Percentiles rank a stretch among this genome's conserved stretches.
phyloP scores from a whole-genome alignment of 1,140 invertebrate species.

The Tetramorium alpestre region DNA sequence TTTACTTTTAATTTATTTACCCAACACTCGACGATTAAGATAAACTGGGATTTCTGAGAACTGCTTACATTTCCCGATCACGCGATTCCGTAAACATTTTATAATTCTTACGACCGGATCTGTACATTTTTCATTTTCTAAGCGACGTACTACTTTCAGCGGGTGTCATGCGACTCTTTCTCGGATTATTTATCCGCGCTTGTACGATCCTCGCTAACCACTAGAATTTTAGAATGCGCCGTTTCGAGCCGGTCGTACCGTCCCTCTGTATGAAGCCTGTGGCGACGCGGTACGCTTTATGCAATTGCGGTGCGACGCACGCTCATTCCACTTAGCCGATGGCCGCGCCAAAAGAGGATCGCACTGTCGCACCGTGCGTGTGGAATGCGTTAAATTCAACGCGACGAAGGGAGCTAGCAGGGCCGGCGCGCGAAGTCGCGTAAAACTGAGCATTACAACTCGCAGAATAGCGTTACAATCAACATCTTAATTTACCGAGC shows the following conservation, averaged over 20 bases:
- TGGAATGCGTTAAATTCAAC: constrained; percentile 65
- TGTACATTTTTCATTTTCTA: not conserved
- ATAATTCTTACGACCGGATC: not conserved
- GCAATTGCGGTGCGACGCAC: constrained; percentile 73
- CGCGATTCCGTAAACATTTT: not conserved
- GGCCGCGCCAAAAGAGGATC: constrained; percentile 61
- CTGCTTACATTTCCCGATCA: not conserved
- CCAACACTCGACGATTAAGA: not conserved
- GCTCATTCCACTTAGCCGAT: constrained; percentile 74
- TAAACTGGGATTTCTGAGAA: not conserved
- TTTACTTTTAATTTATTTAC: not conserved
- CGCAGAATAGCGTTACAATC: not conserved
- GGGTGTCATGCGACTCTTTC: not conserved
- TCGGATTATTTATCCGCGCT: not conserved
- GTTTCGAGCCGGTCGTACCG: not conserved
- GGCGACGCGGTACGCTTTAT: constrained; percentile 31
- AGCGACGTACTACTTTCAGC: not conserved
- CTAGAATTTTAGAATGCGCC: constrained; percentile 29
- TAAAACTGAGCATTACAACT: not conserved
- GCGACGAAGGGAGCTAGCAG: constrained; percentile 22
- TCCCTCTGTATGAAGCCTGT: not conserved
- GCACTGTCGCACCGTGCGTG: constrained; percentile 43
- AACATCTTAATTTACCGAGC: not conserved
- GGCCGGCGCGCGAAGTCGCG: not conserved
- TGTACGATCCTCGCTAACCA: not conserved